Base-by-base conservation (phyloP, 2,113 vertebrate species). In the Eleginops maclovinus region DNA sequence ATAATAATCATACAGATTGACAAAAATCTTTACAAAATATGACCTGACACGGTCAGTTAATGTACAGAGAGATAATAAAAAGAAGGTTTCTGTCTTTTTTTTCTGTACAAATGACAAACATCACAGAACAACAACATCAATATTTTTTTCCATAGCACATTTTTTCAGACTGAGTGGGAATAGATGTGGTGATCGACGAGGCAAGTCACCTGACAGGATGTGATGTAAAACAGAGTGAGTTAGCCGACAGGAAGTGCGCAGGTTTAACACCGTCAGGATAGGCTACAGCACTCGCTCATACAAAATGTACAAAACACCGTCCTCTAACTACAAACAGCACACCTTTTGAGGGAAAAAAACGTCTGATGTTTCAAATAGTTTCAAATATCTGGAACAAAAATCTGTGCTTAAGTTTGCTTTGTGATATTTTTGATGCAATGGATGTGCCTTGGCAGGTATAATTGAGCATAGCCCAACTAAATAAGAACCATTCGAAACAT, bases 261-360 rank as follows among this genome's bases (percentile, higher is more conserved):
- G 96, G 96, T 95, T 94, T 93, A 94, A 96, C 94, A 92, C 94
- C 74, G 74, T 95, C 91, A 94, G 95, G 95, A 93, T 94, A 96
- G 96, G 94, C 96, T 96, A 99, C 96, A 95, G 94, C 97, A 98
- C 96, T 96, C 96, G 91, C 94, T 97, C 93, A 96, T 98, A 98
- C 97, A 98, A 98, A 98, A 98, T 95, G 96, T 99, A 99, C 97
- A 95, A 98, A 99, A 99, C 96, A 97, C 96, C 92, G 90, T 95
- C 95, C 88, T 97, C 96, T 96, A 98, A 96, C 96, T 96, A 93
- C 83, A 87, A 86, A 88, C 80, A 77, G 68, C 84, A 60, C 72
- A 90, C 73, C 85, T 24, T n/a, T 49, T 74, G 81, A 83, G 87
- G 88, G 59, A 56, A 75, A 77, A 40, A 86, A 85, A 79, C 41